Evolutionary conservation across 1,140 invertebrate genomes (phyloP), one percentile per base, ranked within the genome.

Genomic region (Whitmania pigra): DNA sequence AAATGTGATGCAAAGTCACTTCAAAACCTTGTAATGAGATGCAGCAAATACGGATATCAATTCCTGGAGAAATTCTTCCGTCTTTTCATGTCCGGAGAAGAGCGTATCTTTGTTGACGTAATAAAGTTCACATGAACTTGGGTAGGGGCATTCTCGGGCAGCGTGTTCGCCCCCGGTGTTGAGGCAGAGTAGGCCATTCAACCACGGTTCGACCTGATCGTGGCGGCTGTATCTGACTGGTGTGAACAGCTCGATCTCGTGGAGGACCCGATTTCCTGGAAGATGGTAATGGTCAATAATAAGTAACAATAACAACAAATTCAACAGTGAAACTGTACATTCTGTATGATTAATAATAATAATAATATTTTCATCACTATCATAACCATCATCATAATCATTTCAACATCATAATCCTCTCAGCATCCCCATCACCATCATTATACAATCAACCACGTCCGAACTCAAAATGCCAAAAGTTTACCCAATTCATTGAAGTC

Each of bases 1-100:
- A 18, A 15, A 22, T 63, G 57, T 25, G 6, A 6, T 6, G 6
- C 31, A 3, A 22, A 13, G 22, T 25, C 18, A n/a, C n/a, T n/a
- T n/a, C n/a, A n/a, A n/a, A n/a, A 83, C 89, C 85, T 96, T 97
- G 80, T 99, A 99, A 85, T 99, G 96, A 18, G 95, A 97, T 0
- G 96, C 88, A 0, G 98, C 95, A 81, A 94, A 97, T 7, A 99
- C 87, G 49, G 91, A 87, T 73, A 99, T 91, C 0, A 99, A 78
- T 76, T 90, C 84, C 78, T 97, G 93, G 7, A 99, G 84, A 82
- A 99, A 99, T 2, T 87, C 83, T 83, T 99, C 97, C 0, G 95
- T 94, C 0, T 92, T 92, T 81, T 91, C 91, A 78, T 98, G 93
- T 80, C 94, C 98, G 71, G 93, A 97, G 83, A 99, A 99, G 18